Evolutionary conservation across 23 tunicate species (phyloP).

Genomic region (Styela plicata): DNA sequence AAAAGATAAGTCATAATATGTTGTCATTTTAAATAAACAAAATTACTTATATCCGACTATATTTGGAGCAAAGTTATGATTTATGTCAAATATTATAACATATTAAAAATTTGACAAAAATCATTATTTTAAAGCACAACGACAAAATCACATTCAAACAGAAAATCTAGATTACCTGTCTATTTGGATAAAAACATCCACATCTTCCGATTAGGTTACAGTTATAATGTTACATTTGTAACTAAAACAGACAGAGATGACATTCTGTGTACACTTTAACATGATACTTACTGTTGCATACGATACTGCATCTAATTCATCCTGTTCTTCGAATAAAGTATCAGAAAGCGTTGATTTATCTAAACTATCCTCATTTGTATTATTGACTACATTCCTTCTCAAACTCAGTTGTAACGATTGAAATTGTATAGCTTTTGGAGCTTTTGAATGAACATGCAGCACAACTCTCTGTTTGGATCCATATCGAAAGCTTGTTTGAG

Average conservation of each 20-base stretch:
- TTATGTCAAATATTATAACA: no score
- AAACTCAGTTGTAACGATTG: slow-evolving; percentile 44
- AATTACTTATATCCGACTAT: no score
- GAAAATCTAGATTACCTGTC: no score
- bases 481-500: slow-evolving; percentile 48
- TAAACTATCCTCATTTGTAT: neutral
- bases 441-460: slow-evolving; percentile 29
- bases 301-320: slow-evolving; percentile 16
- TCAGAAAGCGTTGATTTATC: neutral
- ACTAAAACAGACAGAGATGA: no score
- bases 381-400: slow-evolving; percentile 14
- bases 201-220: no score
- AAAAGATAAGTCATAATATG: neutral
- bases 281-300: slow-evolving; percentile 24
- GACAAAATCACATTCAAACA: no score
- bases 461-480: slow-evolving; percentile 39
- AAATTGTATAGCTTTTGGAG: slow-evolving; percentile 48
- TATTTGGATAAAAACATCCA: no score
- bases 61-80: no score
- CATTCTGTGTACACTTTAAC: no score
- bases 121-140: no score
- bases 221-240: no score
- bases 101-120: no score
- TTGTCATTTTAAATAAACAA: neutral
- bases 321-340: slow-evolving; percentile 8